Evolutionary conservation across 2,888 invertebrate genomes (phyloP).

Genomic region (Parapristionchus giblindavisi): DNA sequence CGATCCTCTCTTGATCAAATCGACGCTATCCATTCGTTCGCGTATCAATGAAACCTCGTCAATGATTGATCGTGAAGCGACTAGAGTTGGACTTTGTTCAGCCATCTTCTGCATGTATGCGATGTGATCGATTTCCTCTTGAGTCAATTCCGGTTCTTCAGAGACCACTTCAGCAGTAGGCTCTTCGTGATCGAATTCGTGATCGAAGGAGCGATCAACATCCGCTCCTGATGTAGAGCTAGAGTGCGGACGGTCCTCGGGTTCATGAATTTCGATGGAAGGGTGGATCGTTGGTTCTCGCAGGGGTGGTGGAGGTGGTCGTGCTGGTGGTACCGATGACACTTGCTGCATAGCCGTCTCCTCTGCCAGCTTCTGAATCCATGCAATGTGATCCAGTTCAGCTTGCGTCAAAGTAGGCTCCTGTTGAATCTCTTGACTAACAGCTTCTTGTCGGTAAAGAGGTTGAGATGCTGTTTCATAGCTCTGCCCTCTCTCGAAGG

Average conservation of each 20-base stretch:
- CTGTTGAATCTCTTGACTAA: not conserved
- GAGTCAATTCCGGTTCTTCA: conserved; percentile 38
- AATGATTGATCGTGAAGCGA: not conserved
- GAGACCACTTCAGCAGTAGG: not conserved
- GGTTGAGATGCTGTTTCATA: conserved; percentile 5
- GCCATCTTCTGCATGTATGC: conserved; percentile 39
- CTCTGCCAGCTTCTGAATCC: conserved; percentile 40
- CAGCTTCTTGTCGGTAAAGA: conserved; percentile 5
- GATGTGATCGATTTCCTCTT: conserved; percentile 45
- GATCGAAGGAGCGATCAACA: conserved; percentile 15
- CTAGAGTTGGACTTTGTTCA: conserved; percentile 4
- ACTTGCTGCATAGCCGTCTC: conserved; percentile 22
- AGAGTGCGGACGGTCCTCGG: conserved; percentile 14
- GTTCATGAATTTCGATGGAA: conserved; percentile 26
- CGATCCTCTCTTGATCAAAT: no score
- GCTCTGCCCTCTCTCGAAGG: conserved; percentile 21
- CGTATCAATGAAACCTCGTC: not conserved
- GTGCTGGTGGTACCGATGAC: not conserved
- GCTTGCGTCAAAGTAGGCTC: conserved; percentile 41
- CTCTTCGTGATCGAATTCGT: conserved; percentile 4
- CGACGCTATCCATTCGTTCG: not conserved
- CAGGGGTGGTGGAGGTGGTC: not conserved
- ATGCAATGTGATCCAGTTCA: conserved; percentile 44
- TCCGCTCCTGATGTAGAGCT: conserved; percentile 39
- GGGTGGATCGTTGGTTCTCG: not conserved